Conservation (phyloP, 2,797 vertebrate genomes). For the Tauraco hartlaubi region DNA sequence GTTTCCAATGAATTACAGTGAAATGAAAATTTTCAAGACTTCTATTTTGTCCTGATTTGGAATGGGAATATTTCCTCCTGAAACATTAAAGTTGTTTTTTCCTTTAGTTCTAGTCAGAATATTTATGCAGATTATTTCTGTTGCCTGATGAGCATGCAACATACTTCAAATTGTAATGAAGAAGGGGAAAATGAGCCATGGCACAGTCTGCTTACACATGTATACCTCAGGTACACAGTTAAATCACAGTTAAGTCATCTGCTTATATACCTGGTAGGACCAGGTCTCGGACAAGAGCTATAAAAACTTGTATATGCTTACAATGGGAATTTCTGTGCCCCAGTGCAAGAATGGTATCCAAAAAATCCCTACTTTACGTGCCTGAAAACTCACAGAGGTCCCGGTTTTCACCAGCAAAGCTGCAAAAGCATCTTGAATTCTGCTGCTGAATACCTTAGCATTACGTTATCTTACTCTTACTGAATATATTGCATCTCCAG, state of each 20-base stretch:
- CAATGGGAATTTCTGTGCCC: background rate
- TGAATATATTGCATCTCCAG: background rate
- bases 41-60: background rate
- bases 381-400: background rate
- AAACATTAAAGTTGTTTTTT: background rate
- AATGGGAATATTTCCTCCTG: background rate
- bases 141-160: background rate
- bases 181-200: background rate
- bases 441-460: background rate
- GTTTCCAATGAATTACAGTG: background rate
- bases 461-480: background rate
- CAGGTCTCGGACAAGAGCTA: accelerated
- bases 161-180: background rate
- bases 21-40: background rate
- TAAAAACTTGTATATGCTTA: background rate
- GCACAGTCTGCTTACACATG: background rate
- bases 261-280: background rate
- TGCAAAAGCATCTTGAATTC: background rate
- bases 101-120: background rate
- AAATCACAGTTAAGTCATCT: background rate
- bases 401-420: background rate
- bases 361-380: accelerated
- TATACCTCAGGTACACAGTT: background rate
- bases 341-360: background rate
- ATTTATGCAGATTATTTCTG: background rate